phyloP scores from a whole-genome alignment of 2,797 vertebrate species.

The Fistularia tabacaria region DNA sequence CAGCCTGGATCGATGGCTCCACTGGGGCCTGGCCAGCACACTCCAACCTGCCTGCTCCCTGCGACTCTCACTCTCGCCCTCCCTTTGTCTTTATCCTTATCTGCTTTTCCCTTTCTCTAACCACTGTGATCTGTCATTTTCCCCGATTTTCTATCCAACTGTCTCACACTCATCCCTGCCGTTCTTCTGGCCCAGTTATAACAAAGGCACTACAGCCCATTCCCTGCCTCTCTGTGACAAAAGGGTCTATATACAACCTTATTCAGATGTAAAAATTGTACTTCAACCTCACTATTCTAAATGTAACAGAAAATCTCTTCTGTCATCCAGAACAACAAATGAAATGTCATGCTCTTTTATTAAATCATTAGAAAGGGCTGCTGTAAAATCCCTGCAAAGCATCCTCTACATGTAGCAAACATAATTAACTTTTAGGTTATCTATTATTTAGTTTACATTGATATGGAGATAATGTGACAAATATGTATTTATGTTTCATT shows the following conservation, averaged over 20 bases:
- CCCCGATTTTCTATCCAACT: slow-evolving; percentile 15
- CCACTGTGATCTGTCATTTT: slow-evolving; percentile 47
- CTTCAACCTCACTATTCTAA: background rate
- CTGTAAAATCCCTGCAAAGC: too few relatives aligned
- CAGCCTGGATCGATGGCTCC: slow-evolving; percentile 75
- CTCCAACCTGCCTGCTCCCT: slow-evolving; percentile 56
- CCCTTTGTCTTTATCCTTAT: slow-evolving; percentile 48
- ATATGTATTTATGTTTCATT: too few relatives aligned
- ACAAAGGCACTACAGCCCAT: slow-evolving; percentile 1
- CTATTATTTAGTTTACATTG: too few relatives aligned
- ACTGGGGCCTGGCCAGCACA: slow-evolving; percentile 67
- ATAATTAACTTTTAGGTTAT: too few relatives aligned
- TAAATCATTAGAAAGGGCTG: too few relatives aligned
- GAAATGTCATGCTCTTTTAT: background rate
- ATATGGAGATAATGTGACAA: too few relatives aligned
- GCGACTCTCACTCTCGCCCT: slow-evolving; percentile 53
- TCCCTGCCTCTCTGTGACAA: slow-evolving; percentile 6
- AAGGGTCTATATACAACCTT: background rate
- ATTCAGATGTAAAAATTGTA: background rate
- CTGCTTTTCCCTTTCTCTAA: slow-evolving; percentile 44
- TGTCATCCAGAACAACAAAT: background rate
- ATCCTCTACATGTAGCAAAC: too few relatives aligned
- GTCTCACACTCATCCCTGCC: slow-evolving; percentile 3
- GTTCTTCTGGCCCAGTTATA: slow-evolving; percentile 21
- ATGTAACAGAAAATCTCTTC: background rate